Evolutionary conservation across 2,113 vertebrate genomes (phyloP).

Genomic region (Sterna hirundo): DNA sequence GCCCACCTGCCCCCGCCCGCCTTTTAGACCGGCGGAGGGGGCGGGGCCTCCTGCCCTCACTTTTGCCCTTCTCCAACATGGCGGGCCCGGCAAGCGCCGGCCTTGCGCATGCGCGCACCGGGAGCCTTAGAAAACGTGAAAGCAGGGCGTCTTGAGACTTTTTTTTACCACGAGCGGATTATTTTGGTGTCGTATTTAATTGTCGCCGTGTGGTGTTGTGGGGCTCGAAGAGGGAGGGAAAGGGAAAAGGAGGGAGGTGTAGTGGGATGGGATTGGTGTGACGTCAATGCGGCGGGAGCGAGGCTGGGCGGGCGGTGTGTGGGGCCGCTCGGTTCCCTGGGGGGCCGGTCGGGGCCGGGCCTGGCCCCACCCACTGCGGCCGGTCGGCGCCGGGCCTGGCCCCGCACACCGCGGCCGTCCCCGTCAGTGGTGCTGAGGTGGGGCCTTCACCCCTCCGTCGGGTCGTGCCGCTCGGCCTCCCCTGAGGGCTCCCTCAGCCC

Average conservation of each 20-base stretch:
- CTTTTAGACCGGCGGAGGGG: not conserved
- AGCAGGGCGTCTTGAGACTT: too few relatives aligned
- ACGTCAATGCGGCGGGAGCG: not conserved
- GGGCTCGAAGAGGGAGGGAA: too few relatives aligned
- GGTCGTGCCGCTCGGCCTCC: too few relatives aligned
- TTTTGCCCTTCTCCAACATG: not conserved
- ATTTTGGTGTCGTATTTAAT: rapidly evolving
- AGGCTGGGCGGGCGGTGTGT: not conserved
- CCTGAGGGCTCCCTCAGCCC: not conserved
- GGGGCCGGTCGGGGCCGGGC: too few relatives aligned
- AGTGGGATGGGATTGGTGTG: rapidly evolving
- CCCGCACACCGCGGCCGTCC: rapidly evolving
- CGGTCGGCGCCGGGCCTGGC: too few relatives aligned
- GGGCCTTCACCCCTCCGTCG: too few relatives aligned
- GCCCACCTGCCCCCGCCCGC: rapidly evolving
- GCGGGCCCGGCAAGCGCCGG: rapidly evolving
- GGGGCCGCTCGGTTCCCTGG: too few relatives aligned
- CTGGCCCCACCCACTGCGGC: rapidly evolving
- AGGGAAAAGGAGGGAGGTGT: rapidly evolving
- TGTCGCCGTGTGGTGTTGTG: rapidly evolving
- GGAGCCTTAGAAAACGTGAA: not conserved
- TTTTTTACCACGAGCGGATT: rapidly evolving
- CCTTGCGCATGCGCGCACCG: rapidly evolving
- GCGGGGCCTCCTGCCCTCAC: not conserved
- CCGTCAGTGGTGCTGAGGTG: rapidly evolving